Evolutionary conservation across 1,140 invertebrate genomes (phyloP).

Genomic region (Chironomus tepperi): DNA sequence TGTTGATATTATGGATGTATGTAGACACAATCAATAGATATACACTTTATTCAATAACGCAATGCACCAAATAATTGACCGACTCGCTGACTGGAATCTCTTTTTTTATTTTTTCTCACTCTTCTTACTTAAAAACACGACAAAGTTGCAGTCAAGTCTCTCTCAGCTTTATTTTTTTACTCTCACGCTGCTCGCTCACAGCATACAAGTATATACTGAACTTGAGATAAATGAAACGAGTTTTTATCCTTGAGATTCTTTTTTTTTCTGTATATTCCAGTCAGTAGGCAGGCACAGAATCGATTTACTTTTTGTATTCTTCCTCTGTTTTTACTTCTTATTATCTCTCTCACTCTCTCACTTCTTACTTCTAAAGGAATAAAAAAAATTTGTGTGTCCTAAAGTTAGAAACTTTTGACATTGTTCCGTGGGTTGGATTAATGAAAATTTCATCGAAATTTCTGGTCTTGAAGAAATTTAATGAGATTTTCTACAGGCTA

Average conservation of each 20-base stretch:
- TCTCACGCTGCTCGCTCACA: not conserved
- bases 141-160: too few species aligned
- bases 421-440: too few species aligned
- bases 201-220: not conserved
- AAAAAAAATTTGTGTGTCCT: too few species aligned
- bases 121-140: too few species aligned
- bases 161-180: not conserved
- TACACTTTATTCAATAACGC: not conserved
- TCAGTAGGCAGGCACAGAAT: conserved; percentile 11
- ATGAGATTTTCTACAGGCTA: too few species aligned
- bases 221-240: conserved; percentile 9
- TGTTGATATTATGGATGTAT: not conserved
- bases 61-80: conserved; percentile 9
- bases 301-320: not conserved
- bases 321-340: too few species aligned
- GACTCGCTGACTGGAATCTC: not conserved
- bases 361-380: too few species aligned
- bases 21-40: not conserved
- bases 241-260: conserved; percentile 5
- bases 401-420: too few species aligned
- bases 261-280: not conserved
- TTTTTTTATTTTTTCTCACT: not conserved
- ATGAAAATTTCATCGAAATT: too few species aligned
- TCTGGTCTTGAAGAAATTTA: too few species aligned
- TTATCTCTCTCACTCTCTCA: too few species aligned